Percentiles rank a stretch among this genome's conserved stretches.
Evolutionary conservation across 2,113 vertebrate genomes (phyloP).

Genomic region (Sterna hirundo): DNA sequence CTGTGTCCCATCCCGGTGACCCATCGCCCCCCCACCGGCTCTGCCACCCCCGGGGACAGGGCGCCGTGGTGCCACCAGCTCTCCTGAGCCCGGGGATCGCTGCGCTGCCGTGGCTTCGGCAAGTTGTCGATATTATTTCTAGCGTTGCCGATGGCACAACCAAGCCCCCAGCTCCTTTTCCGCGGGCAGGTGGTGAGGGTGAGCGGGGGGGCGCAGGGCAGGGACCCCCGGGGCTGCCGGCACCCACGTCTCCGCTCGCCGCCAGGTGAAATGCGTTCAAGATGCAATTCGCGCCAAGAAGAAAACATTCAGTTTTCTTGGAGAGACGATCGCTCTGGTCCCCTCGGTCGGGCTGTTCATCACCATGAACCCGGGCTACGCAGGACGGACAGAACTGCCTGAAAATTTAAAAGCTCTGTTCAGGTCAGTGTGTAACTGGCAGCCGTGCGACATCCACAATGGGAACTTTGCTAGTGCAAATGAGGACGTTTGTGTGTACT

Average conservation of each 20-base stretch:
- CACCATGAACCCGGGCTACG: conserved; percentile 80
- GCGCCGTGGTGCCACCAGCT: neutral
- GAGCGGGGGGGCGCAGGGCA: neutral
- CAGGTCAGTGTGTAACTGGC: neutral
- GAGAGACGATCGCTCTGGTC: conserved; percentile 63
- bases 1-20: neutral
- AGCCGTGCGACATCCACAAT: rapidly evolving
- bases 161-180: neutral
- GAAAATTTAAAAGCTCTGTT: conserved; percentile 80
- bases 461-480: neutral
- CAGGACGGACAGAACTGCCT: conserved; percentile 73
- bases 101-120: neutral
- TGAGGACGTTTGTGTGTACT: neutral
- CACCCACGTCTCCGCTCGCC: neutral
- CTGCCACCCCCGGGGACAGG: neutral
- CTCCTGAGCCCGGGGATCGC: neutral
- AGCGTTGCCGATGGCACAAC: neutral
- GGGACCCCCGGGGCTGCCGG: neutral
- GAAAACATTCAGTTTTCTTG: conserved; percentile 70
- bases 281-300: conserved; percentile 78
- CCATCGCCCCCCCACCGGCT: rapidly evolving
- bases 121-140: neutral
- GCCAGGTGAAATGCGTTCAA: conserved; percentile 76
- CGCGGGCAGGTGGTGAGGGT: rapidly evolving
- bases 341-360: conserved; percentile 76